A percentile compares a stretch with the other conserved stretches of the same genome.
These are phyloP conservation scores for Rhynchonycteris naso DNA, from an alignment of 2,797 vertebrate species.

Conservation along the genomic window DNA sequence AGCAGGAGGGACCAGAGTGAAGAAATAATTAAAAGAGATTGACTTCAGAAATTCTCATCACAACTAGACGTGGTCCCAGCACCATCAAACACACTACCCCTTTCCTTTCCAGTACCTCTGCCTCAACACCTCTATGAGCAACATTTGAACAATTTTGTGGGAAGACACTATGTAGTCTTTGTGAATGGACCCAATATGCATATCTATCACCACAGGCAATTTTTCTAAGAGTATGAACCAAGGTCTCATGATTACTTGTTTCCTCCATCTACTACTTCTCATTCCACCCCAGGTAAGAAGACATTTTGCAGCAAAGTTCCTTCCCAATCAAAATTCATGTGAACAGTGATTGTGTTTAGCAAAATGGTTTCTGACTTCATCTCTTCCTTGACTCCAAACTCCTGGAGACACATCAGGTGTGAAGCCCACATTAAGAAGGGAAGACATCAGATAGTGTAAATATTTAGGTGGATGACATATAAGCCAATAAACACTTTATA, in stretches of 20 bases:
- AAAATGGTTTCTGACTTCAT: constrained; percentile 39
- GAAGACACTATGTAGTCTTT: not conserved
- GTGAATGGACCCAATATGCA: not conserved
- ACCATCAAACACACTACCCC: not conserved
- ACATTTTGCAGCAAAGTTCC: not conserved
- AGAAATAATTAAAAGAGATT: not conserved
- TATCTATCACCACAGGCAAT: not conserved
- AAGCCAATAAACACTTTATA: constrained; percentile 77
- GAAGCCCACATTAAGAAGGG: constrained; percentile 57
- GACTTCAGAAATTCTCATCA: not conserved
- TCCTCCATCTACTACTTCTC: not conserved
- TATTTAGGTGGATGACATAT: constrained; percentile 51
- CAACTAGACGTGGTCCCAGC: not conserved
- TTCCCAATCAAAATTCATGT: constrained; percentile 60
- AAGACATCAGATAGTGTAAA: constrained; percentile 66
- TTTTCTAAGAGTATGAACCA: not conserved
- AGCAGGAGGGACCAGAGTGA: fast-evolving
- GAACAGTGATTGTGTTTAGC: constrained; percentile 1
- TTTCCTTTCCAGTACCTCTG: not conserved
- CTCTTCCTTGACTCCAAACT: constrained; percentile 54
- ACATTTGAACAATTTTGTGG: not conserved
- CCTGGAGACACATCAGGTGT: not conserved
- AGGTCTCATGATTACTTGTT: not conserved
- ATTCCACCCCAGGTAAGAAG: not conserved
- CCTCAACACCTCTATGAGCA: not conserved